These are phyloP conservation scores for Antitype chi DNA, from an alignment of 2,888 invertebrate species.

Conservation along the genomic window DNA sequence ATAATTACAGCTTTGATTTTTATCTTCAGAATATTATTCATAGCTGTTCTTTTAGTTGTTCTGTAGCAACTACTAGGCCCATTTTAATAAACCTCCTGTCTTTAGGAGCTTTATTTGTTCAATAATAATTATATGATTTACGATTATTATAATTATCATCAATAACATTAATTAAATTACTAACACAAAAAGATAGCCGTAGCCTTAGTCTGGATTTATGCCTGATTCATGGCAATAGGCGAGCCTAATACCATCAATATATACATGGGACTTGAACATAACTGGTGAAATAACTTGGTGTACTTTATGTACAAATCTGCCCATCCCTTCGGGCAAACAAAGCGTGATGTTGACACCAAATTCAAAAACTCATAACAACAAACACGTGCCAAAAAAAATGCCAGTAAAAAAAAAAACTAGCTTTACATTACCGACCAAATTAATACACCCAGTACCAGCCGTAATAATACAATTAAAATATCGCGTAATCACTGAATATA, in stretches of 20 bases:
- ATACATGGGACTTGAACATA: no score
- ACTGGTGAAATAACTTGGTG: no score
- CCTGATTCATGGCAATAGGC: no score
- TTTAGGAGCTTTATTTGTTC: background rate
- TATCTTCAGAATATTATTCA: conserved; percentile 21
- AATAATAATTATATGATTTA: no score
- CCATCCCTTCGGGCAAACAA: no score
- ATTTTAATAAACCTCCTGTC: background rate
- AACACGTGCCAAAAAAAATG: background rate
- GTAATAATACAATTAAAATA: conserved; percentile 18
- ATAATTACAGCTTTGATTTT: background rate
- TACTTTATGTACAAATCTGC: no score
- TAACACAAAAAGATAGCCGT: background rate
- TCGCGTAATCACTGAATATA: conserved; percentile 32
- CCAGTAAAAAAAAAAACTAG: conserved; percentile 1
- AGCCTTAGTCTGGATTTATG: no score
- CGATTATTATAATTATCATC: no score
- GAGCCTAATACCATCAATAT: no score
- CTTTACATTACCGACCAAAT: conserved; percentile 34
- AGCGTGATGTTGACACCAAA: background rate
- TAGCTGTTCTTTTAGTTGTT: conserved; percentile 9
- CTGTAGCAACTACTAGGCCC: background rate
- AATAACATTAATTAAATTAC: background rate
- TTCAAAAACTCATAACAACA: background rate
- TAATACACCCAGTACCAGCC: conserved; percentile 17